These are phyloP conservation scores for Cheirogaleus medius DNA, from an alignment of 2,113 vertebrate genomes.

Conservation along the genomic window DNA sequence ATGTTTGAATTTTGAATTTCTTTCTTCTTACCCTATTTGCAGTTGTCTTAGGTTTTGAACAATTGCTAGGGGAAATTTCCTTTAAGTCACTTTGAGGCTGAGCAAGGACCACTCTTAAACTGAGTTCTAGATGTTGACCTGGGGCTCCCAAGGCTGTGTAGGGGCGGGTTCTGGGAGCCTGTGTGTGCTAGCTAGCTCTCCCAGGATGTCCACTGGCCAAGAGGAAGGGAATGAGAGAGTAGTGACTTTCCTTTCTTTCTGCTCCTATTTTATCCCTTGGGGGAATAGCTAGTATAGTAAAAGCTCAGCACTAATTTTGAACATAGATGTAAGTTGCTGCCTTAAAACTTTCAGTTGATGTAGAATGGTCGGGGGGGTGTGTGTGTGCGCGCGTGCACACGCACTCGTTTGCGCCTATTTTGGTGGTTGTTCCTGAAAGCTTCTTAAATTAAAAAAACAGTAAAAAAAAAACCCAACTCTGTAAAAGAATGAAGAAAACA, in stretches of 20 bases:
- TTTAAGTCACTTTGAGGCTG: slow-evolving; percentile 26
- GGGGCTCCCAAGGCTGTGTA: neutral
- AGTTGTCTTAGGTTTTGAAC: neutral
- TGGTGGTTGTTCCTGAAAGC: neutral
- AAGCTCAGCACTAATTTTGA: neutral
- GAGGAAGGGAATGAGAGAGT: neutral
- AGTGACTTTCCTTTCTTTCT: neutral
- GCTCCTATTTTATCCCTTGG: neutral
- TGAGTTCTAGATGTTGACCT: neutral
- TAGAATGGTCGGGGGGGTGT: neutral
- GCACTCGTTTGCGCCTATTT: neutral
- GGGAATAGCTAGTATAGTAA: neutral
- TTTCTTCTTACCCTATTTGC: neutral
- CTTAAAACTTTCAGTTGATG: neutral
- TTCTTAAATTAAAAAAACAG: neutral
- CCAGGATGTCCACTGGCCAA: neutral
- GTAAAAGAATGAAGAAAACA: neutral
- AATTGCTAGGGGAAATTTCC: neutral
- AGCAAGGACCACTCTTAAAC: neutral
- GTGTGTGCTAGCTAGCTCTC: neutral
- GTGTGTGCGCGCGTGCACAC: too few species aligned
- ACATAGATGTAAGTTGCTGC: neutral
- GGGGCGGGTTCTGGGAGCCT: neutral
- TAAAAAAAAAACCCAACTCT: neutral
- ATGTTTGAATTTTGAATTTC: neutral